Evolutionary conservation across 1,140 invertebrate species (phyloP).

Genomic region (Melipona quadrifasciata): DNA sequence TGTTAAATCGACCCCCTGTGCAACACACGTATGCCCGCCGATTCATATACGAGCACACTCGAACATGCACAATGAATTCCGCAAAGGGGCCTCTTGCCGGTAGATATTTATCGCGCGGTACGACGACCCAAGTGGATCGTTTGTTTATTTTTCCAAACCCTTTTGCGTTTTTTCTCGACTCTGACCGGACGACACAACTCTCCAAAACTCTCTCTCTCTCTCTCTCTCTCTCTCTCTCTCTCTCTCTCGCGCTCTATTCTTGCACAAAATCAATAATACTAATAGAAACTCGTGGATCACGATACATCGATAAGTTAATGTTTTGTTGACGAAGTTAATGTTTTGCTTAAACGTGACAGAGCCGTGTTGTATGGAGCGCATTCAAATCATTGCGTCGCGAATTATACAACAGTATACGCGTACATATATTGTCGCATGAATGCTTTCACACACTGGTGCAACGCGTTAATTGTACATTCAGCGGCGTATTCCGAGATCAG

Average conservation of each 20-base stretch:
- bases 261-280: too few relatives aligned
- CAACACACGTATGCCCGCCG: slow-evolving; percentile 30
- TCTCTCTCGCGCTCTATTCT: neutral
- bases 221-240: too few relatives aligned
- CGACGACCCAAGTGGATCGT: slow-evolving; percentile 39
- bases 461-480: neutral
- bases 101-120: slow-evolving; percentile 48
- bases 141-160: slow-evolving; percentile 50
- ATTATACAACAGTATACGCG: neutral
- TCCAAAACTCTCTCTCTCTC: neutral
- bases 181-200: neutral
- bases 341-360: neutral
- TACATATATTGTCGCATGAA: neutral
- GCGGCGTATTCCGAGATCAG: neutral
- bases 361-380: neutral
- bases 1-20: slow-evolving; percentile 78
- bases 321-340: neutral
- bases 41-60: slow-evolving; percentile 14
- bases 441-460: neutral
- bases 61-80: slow-evolving; percentile 56
- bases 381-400: neutral
- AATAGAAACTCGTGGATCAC: neutral
- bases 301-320: neutral
- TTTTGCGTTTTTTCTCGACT: neutral
- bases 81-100: slow-evolving; percentile 57